Conservation (phyloP, 30 jellyfish, hydroid and myxozoan genomes). For the Rhopilema esculentum region DNA sequence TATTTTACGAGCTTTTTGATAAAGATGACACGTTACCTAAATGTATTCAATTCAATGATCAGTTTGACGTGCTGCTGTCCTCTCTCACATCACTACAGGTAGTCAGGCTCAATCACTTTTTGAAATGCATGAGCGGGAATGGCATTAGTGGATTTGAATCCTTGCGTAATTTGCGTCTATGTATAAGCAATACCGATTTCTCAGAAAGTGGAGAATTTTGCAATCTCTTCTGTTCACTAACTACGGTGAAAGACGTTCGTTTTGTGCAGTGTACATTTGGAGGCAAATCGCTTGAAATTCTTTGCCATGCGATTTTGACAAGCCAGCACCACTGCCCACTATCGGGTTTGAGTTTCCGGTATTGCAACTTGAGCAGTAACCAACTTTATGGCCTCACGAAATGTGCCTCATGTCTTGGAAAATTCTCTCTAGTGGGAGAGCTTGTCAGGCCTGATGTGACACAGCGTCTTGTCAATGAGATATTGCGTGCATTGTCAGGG, state of each 20-base stretch:
- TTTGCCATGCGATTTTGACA: background rate
- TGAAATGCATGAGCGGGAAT: background rate
- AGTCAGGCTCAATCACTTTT: constrained; percentile 10
- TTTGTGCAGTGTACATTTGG: background rate
- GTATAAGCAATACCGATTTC: background rate
- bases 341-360: background rate
- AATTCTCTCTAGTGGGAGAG: background rate
- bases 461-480: background rate
- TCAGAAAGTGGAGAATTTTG: background rate
- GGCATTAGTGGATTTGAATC: background rate
- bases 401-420: background rate
- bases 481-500: background rate
- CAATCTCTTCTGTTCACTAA: background rate
- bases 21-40: background rate
- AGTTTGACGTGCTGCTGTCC: background rate
- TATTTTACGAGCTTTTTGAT: constrained; percentile 13
- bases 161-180: background rate
- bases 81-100: background rate
- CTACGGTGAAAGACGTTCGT: background rate
- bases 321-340: background rate
- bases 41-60: background rate
- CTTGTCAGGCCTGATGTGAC: background rate
- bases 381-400: background rate
- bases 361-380: background rate
- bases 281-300: background rate